phyloP scores from a whole-genome alignment of 1,140 invertebrate species.

The Parapsyche elsis region DNA sequence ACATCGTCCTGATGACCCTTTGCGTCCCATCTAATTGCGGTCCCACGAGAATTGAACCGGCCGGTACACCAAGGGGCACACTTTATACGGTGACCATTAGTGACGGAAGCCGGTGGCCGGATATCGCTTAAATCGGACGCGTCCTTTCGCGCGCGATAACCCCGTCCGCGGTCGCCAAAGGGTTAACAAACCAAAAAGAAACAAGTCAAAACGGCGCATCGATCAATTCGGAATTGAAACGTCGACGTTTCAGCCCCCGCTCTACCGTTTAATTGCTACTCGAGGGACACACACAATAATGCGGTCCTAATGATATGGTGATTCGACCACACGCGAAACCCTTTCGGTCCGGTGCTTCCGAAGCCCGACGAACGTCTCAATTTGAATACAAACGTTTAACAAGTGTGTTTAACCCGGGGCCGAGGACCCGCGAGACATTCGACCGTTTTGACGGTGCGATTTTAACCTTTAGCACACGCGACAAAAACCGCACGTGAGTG shows the following conservation, averaged over 20 bases:
- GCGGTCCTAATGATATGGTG: slow-evolving; percentile 51
- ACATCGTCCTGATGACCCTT: background rate
- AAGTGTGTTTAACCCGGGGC: slow-evolving; percentile 17
- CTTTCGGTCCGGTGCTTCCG: background rate
- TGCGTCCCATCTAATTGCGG: slow-evolving; percentile 19
- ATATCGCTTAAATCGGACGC: background rate
- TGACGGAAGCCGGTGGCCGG: background rate
- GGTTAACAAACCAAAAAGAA: background rate
- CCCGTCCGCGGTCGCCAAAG: background rate
- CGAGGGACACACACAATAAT: slow-evolving; percentile 26
- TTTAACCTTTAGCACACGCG: too few species aligned
- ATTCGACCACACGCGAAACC: slow-evolving; percentile 52
- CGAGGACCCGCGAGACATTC: background rate
- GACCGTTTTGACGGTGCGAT: too few species aligned
- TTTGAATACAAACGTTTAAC: slow-evolving; percentile 35
- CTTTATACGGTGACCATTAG: slow-evolving; percentile 38
- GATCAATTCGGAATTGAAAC: background rate
- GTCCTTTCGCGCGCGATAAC: background rate
- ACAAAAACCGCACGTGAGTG: too few species aligned
- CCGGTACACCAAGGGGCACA: slow-evolving; percentile 1
- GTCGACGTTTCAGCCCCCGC: background rate
- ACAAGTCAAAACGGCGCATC: background rate
- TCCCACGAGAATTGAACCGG: slow-evolving; percentile 42
- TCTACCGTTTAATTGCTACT: background rate
- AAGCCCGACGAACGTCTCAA: slow-evolving; percentile 12